Percentiles rank a stretch among this genome's conserved stretches.
Conservation (phyloP, 1,140 invertebrate species). For the Odontomachus brunneus region DNA sequence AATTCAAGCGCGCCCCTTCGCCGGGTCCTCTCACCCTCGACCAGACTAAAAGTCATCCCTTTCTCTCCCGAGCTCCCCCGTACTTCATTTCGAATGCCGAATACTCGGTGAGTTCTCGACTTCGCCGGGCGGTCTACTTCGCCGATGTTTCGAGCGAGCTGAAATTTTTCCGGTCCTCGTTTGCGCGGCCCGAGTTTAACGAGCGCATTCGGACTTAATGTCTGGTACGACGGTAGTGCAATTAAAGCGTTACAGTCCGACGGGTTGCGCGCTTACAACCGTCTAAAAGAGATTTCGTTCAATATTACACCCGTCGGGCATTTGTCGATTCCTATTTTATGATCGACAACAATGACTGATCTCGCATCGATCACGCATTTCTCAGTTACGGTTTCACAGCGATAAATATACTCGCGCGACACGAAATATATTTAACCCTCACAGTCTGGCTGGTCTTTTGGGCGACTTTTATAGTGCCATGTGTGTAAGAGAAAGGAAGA, state of each 20-base stretch:
- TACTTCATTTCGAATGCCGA: slow-evolving; percentile 38
- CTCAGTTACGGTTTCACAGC: too few species aligned
- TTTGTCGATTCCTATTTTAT: background rate
- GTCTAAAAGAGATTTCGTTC: background rate
- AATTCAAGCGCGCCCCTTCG: slow-evolving; percentile 39
- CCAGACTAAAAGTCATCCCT: slow-evolving; percentile 42
- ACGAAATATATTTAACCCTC: background rate
- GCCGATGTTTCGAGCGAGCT: slow-evolving; percentile 3
- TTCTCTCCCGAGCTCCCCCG: background rate
- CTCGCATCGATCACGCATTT: background rate
- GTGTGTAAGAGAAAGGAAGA: too few species aligned
- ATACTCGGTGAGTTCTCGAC: slow-evolving; percentile 13
- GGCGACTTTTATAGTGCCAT: too few species aligned
- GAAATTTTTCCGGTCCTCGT: background rate
- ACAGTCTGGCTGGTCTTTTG: too few species aligned
- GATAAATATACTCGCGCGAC: too few species aligned
- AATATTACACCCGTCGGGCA: background rate
- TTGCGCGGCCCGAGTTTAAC: background rate
- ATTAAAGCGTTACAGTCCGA: slow-evolving; percentile 13
- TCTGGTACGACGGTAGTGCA: background rate
- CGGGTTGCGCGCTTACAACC: background rate
- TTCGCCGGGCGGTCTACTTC: background rate
- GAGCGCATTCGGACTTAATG: background rate
- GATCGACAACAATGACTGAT: background rate
- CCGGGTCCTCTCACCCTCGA: slow-evolving; percentile 35